Conservation (phyloP, 2,797 vertebrate species). For the Tragelaphus oryx region DNA sequence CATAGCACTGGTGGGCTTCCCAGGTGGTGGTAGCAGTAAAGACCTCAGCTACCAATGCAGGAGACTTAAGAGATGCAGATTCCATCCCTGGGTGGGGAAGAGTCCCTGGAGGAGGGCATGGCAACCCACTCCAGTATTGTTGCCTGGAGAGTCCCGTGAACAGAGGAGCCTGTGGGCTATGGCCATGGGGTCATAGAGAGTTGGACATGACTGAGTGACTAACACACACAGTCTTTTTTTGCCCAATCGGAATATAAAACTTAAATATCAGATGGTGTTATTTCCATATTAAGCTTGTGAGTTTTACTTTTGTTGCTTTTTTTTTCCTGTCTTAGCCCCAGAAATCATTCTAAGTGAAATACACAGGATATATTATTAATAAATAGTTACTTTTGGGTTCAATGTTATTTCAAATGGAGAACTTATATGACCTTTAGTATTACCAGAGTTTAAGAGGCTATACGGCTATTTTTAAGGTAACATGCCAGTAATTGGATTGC, state of each 20-base stretch:
- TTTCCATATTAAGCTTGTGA: background rate
- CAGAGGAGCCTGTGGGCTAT: rapidly evolving
- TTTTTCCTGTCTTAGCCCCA: background rate
- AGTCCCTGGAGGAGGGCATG: background rate
- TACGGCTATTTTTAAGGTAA: background rate
- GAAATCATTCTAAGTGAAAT: background rate
- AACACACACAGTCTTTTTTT: background rate
- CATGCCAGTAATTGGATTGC: background rate
- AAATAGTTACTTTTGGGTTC: background rate
- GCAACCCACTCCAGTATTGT: background rate
- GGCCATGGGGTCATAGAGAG: background rate
- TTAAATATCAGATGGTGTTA: background rate
- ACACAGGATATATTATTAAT: background rate
- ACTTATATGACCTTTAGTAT: background rate
- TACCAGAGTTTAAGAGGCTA: background rate
- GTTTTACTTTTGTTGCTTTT: background rate
- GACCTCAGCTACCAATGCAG: background rate
- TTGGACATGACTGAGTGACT: background rate
- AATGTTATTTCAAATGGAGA: background rate
- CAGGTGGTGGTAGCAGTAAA: background rate
- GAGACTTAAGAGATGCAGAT: background rate
- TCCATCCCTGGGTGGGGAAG: background rate
- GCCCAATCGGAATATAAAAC: background rate
- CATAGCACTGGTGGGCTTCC: background rate
- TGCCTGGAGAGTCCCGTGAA: background rate